These are phyloP conservation scores for Drosophila asahinai DNA, from an alignment of 1,140 invertebrate genomes.

Conservation along the genomic window DNA sequence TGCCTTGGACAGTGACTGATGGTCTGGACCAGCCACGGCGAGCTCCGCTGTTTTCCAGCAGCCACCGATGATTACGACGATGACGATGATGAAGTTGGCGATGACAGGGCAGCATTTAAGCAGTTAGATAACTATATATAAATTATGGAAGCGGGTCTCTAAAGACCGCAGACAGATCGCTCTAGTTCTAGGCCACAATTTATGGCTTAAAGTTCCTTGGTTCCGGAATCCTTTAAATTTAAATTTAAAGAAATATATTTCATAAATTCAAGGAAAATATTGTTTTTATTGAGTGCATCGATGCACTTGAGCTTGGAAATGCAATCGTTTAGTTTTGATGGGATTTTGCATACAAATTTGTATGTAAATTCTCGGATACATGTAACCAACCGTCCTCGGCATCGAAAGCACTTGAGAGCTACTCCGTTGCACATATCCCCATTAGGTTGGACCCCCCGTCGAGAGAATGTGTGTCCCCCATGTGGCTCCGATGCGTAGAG, in stretches of 20 bases:
- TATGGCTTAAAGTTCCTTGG: not conserved
- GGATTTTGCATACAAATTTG: slow-evolving; percentile 30
- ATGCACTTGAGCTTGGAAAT: slow-evolving; percentile 13
- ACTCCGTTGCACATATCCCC: slow-evolving; percentile 44
- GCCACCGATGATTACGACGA: slow-evolving; percentile 36
- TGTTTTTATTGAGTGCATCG: slow-evolving; percentile 22
- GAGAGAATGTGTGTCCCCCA: slow-evolving; percentile 23
- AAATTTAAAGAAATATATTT: not conserved
- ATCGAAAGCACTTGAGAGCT: slow-evolving; percentile 35
- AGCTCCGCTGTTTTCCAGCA: slow-evolving; percentile 29
- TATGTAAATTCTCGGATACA: slow-evolving; percentile 23
- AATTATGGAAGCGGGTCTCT: slow-evolving; percentile 35
- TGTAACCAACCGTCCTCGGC: not conserved
- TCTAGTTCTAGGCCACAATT: not conserved
- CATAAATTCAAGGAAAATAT: slow-evolving; percentile 20
- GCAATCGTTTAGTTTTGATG: slow-evolving; percentile 32
- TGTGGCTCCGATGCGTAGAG: slow-evolving; percentile 25
- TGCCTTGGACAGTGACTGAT: slow-evolving; percentile 72
- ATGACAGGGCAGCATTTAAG: slow-evolving; percentile 68
- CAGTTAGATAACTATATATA: slow-evolving; percentile 65
- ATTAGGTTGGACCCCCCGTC: slow-evolving; percentile 36
- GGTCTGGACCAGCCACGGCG: slow-evolving; percentile 40
- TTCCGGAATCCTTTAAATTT: not conserved
- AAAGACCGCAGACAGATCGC: slow-evolving; percentile 16
- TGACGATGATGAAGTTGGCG: slow-evolving; percentile 42